phyloP scores from a whole-genome alignment of 2,888 invertebrate genomes.

The Phalera bucephala region DNA sequence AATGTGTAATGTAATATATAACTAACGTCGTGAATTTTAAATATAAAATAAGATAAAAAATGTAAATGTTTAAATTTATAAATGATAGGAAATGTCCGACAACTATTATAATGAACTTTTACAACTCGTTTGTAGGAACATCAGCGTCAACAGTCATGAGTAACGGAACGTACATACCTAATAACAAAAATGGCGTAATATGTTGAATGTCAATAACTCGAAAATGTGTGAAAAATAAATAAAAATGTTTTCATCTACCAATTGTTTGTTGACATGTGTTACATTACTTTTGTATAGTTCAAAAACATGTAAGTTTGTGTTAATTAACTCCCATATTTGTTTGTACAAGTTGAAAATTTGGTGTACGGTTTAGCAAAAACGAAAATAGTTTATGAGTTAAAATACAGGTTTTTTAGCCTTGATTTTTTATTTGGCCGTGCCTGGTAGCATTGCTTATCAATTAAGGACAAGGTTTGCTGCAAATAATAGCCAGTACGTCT shows the following conservation, averaged over 20 bases:
- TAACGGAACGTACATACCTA: no score
- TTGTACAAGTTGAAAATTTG: neutral
- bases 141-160: no score
- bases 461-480: conserved; percentile 35
- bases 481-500: conserved; percentile 19
- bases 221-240: conserved; percentile 69
- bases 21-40: no score
- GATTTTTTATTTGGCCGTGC: conserved; percentile 26
- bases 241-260: conserved; percentile 65
- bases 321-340: neutral
- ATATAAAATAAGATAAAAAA: no score
- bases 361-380: conserved; percentile 1
- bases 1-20: no score
- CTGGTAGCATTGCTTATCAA: conserved; percentile 32
- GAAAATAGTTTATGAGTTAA: conserved; percentile 26
- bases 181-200: conserved; percentile 72
- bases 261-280: conserved; percentile 53
- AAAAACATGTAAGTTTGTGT: conserved; percentile 61
- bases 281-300: conserved; percentile 44
- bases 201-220: conserved; percentile 57
- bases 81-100: no score
- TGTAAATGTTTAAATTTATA: no score
- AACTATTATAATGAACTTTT: no score
- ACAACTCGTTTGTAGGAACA: no score
- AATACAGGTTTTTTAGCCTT: conserved; percentile 40